Conservation (phyloP, 1,140 invertebrate species). For the Heterodera carotae region DNA sequence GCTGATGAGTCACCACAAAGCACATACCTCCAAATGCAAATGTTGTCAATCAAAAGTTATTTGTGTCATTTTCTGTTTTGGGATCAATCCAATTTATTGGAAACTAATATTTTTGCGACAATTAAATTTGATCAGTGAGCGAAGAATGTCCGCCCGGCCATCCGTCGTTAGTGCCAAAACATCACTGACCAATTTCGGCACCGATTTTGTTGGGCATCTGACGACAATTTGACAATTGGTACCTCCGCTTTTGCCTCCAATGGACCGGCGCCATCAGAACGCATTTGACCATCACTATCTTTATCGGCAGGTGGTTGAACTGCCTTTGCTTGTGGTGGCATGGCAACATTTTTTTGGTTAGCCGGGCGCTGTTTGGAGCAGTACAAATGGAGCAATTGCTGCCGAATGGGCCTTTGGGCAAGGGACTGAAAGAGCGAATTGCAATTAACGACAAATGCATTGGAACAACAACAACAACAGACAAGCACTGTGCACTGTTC, state of each 20-base stretch:
- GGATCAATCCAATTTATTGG: neutral
- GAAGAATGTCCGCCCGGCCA: too few relatives aligned
- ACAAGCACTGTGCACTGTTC: slow-evolving; percentile 1
- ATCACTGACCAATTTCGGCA: slow-evolving; percentile 26
- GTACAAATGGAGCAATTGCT: neutral
- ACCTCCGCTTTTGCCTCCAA: neutral
- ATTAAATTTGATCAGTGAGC: neutral
- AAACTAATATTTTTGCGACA: neutral
- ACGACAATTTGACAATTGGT: neutral
- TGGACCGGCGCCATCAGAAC: neutral
- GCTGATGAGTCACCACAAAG: slow-evolving; percentile 13
- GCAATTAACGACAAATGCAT: too few relatives aligned
- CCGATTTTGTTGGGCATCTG: neutral
- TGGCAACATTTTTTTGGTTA: neutral
- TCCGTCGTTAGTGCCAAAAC: neutral
- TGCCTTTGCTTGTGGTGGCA: too few relatives aligned
- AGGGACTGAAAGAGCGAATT: too few relatives aligned
- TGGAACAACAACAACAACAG: too few relatives aligned
- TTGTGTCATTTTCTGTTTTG: neutral
- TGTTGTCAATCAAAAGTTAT: neutral
- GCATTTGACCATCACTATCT: neutral
- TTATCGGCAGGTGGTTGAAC: too few relatives aligned
- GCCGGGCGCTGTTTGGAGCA: slow-evolving; percentile 5
- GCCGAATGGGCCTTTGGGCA: slow-evolving; percentile 10
- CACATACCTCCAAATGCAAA: slow-evolving; percentile 23